phyloP scores from a whole-genome alignment of 2,888 invertebrate genomes.

The Drosophila rellima region DNA sequence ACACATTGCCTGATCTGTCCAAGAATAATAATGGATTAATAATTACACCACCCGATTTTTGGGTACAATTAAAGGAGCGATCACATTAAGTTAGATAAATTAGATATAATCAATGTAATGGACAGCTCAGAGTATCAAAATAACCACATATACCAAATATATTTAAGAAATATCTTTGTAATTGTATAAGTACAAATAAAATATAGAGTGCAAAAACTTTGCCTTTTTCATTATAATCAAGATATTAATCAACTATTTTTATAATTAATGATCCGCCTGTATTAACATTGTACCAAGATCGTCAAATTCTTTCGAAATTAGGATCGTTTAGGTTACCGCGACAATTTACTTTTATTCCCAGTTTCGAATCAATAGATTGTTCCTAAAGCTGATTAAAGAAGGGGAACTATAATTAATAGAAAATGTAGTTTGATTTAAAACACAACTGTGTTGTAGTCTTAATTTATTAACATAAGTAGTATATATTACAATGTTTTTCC shows the following conservation, averaged over 20 bases:
- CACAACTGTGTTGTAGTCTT: constrained; percentile 39
- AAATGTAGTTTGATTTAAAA: constrained; percentile 8
- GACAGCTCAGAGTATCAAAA: neutral
- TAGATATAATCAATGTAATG: neutral
- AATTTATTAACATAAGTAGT: constrained; percentile 41
- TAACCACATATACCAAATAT: neutral
- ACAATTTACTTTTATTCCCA: too few relatives aligned
- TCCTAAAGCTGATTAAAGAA: too few relatives aligned
- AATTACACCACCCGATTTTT: constrained; percentile 87
- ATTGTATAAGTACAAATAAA: too few relatives aligned
- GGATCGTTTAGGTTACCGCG: too few relatives aligned
- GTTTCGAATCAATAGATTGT: too few relatives aligned
- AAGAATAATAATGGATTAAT: constrained; percentile 87
- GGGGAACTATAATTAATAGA: neutral
- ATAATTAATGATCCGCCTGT: too few relatives aligned
- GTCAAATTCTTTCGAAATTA: too few relatives aligned
- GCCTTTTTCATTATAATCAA: too few relatives aligned
- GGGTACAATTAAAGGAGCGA: constrained; percentile 86
- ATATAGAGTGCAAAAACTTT: too few relatives aligned
- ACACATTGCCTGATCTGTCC: constrained; percentile 85
- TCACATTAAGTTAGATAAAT: constrained; percentile 14
- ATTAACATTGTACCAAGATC: too few relatives aligned
- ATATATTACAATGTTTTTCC: constrained; percentile 40
- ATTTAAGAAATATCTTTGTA: neutral
- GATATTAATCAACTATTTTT: too few relatives aligned